Conservation (phyloP, 2,113 vertebrate species). For the Pituophis catenifer region DNA sequence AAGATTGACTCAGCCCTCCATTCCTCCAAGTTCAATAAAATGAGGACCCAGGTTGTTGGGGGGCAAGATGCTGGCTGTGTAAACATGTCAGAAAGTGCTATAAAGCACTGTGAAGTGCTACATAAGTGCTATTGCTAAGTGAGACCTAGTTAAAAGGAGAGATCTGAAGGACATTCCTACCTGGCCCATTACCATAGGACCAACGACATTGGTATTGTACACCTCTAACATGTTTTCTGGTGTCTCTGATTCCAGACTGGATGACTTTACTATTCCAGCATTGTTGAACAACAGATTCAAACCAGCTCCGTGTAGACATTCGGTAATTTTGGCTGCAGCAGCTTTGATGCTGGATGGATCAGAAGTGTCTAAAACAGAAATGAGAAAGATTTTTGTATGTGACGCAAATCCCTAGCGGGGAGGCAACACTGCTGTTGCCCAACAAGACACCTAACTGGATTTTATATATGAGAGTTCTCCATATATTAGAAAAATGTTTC, state of each 20-base stretch:
- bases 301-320: conserved; percentile 42
- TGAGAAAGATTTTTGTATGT: neutral
- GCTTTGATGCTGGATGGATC: conserved; percentile 29
- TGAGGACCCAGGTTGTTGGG: neutral
- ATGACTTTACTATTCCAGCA: conserved; percentile 9
- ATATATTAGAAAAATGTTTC: neutral
- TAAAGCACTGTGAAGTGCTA: neutral
- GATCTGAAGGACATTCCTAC: conserved; percentile 24
- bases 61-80: neutral
- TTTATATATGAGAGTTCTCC: too few relatives aligned
- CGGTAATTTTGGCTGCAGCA: conserved; percentile 23
- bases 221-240: conserved; percentile 48
- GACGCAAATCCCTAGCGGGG: neutral
- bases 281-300: conserved; percentile 67
- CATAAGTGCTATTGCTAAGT: neutral
- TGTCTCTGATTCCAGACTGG: neutral
- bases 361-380: conserved; percentile 41
- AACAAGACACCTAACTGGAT: neutral
- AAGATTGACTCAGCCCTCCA: neutral
- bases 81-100: neutral
- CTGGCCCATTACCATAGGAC: conserved; percentile 59
- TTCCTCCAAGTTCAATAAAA: neutral
- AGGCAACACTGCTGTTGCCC: neutral
- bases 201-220: conserved; percentile 40
- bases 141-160: neutral